phyloP scores from a whole-genome alignment of 2,888 invertebrate genomes.

The Dasypolia templi region DNA sequence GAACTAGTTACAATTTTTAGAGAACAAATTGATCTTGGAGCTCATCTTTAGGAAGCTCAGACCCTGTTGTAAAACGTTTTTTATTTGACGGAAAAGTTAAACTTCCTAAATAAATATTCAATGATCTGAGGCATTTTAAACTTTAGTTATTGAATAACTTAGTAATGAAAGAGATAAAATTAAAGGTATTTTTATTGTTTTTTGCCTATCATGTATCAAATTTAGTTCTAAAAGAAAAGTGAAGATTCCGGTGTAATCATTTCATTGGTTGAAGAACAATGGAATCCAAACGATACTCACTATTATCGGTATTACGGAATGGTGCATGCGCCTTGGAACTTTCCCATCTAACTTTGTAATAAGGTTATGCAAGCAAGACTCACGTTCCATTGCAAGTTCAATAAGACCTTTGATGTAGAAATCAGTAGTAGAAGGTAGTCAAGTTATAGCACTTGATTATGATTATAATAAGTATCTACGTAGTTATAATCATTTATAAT shows the following conservation, averaged over 20 bases:
- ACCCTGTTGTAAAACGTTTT: slow-evolving; percentile 21
- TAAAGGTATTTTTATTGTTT: slow-evolving; percentile 25
- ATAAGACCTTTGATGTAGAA: slow-evolving; percentile 28
- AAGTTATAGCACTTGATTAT: not conserved
- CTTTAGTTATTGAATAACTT: slow-evolving; percentile 2
- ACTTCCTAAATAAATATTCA: slow-evolving; percentile 14
- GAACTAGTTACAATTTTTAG: slow-evolving; percentile 40
- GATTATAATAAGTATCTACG: not conserved
- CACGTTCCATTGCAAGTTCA: slow-evolving; percentile 54
- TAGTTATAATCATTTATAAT: slow-evolving; percentile 11
- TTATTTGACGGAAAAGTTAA: slow-evolving; percentile 15
- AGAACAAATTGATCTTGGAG: slow-evolving; percentile 47
- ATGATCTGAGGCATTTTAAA: not conserved
- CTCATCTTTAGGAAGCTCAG: slow-evolving; percentile 31
- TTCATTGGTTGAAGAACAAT: slow-evolving; percentile 62
- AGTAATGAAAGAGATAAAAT: slow-evolving; percentile 13
- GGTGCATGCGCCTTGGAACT: slow-evolving; percentile 66
- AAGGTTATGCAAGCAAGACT: slow-evolving; percentile 67
- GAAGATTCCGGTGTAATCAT: slow-evolving; percentile 58
- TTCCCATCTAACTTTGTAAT: slow-evolving; percentile 70
- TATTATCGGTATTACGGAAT: slow-evolving; percentile 67
- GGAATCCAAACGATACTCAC: slow-evolving; percentile 60
- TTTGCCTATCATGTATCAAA: slow-evolving; percentile 40
- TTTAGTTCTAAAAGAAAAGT: slow-evolving; percentile 57
- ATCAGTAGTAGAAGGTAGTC: not conserved